phyloP scores from a whole-genome alignment of 2,888 invertebrate genomes.

The Chrysolina oricalcia region DNA sequence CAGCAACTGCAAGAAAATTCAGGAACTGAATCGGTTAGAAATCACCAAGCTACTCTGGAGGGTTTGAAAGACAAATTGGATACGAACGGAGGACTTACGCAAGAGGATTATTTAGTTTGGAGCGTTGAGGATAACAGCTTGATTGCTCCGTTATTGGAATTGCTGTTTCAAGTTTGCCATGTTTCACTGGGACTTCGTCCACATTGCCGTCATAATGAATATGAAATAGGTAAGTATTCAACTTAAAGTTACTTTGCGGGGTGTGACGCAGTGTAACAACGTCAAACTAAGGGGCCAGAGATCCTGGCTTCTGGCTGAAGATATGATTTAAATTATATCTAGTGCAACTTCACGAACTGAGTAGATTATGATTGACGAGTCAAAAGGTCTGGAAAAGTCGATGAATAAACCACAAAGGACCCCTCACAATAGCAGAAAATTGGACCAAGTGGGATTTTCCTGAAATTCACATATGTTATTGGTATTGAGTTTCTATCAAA shows the following conservation, averaged over 20 bases:
- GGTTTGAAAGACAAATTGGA: conserved; percentile 73
- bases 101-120: conserved; percentile 93
- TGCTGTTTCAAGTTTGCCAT: conserved; percentile 88
- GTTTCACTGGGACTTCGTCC: conserved; percentile 89
- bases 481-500: too few relatives aligned
- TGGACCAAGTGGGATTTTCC: too few relatives aligned
- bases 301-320: too few relatives aligned
- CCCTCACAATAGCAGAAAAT: too few relatives aligned
- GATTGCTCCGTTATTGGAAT: conserved; percentile 81
- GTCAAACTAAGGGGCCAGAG: too few relatives aligned
- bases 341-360: too few relatives aligned
- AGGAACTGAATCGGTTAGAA: conserved; percentile 26
- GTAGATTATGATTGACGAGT: too few relatives aligned
- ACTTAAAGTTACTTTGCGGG: background rate
- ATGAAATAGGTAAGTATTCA: conserved; percentile 78
- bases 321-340: too few relatives aligned
- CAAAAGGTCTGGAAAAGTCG: too few relatives aligned
- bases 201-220: conserved; percentile 86
- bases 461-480: too few relatives aligned
- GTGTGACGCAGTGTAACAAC: too few relatives aligned
- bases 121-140: conserved; percentile 80
- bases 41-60: conserved; percentile 79
- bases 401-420: too few relatives aligned
- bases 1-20: conserved; percentile 6
- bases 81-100: conserved; percentile 73